phyloP scores from a whole-genome alignment of 2,797 vertebrate species.

The Esox masquinongy region DNA sequence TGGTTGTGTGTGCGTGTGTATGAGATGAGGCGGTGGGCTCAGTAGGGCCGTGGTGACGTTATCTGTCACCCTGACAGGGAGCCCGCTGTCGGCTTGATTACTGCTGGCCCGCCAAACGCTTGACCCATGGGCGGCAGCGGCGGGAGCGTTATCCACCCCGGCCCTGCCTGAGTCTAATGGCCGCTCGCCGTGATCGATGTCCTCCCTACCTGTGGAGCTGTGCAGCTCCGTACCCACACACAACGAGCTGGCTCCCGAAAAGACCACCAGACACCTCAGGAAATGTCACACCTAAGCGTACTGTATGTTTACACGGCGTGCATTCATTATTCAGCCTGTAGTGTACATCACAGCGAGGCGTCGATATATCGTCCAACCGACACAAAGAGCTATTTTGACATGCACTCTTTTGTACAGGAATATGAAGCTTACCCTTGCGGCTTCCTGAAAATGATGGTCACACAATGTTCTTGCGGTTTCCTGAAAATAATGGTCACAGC shows the following conservation, averaged over 20 bases:
- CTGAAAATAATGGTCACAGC: neutral
- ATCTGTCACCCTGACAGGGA: conserved; percentile 69
- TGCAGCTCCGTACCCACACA: conserved; percentile 1
- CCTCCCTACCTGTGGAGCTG: conserved; percentile 4
- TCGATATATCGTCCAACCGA: neutral
- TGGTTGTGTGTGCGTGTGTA: conserved; percentile 35
- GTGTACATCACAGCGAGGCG: neutral
- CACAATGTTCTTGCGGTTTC: too few species aligned
- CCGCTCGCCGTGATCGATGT: conserved; percentile 27
- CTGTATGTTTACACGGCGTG: neutral
- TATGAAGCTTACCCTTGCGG: too few species aligned
- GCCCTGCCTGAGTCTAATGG: conserved; percentile 61
- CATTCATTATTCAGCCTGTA: neutral
- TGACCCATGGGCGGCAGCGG: conserved; percentile 68
- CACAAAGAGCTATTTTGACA: neutral
- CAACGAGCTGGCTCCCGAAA: neutral
- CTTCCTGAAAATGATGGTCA: too few species aligned
- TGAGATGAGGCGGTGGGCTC: neutral
- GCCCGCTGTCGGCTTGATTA: conserved; percentile 66
- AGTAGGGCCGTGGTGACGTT: conserved; percentile 25
- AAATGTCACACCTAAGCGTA: neutral
- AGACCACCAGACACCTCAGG: neutral
- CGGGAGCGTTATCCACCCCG: conserved; percentile 65
- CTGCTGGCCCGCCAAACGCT: conserved; percentile 64
- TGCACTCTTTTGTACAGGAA: neutral